Base-by-base conservation (phyloP, 1,140 invertebrate genomes). In the Pygmarrhopalites habei region DNA sequence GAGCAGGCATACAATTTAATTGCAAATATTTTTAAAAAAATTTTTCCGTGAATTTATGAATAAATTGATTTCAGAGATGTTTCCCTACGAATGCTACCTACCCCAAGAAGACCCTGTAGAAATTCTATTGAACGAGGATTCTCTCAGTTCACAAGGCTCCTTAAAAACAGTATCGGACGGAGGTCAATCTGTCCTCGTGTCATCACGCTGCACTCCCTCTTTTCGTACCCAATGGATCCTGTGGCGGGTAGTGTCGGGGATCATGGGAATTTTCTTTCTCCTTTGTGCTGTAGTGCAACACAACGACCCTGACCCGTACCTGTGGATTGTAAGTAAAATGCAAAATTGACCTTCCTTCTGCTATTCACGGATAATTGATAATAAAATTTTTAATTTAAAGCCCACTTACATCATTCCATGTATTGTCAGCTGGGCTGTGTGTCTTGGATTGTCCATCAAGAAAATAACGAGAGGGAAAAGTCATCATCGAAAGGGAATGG, bases 211-310 rank as follows among this genome's bases (percentile, higher is more conserved):
- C 15, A 15, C 32, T 35, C 32, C 15, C 32, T 7, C 4, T 26
- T 41, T 56, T 32, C n/a, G 23, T 4, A 39, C 53, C 7, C 57
- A 53, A 25, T 59, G 62, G 56, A 59, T 29, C 7, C 21, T 49
- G 5, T 69, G 67, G 67, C 21, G 52, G 25, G 15, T 44, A 21
- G 46, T 64, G 32, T 43, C 30, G 14, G 43, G 12, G 2, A 25
- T 65, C 17, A 69, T 66, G 67, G 63, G 60, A 39, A 29, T 65
- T 2, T 69, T 69, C 43, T 69, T 69, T 43, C 53, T 63, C 14
- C 21, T 44, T 2, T 60, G 60, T 4, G 61, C 64, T 7, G 56
- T 58, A n/a, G 63, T 69, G 7, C 67, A 69, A 32, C 47, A 66
- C 26, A 69, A 69, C 25, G 67, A 69, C 28, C 67, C 67, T 0